Evolutionary conservation across 2,113 vertebrate genomes (phyloP).

Genomic region (Stercorarius parasiticus): DNA sequence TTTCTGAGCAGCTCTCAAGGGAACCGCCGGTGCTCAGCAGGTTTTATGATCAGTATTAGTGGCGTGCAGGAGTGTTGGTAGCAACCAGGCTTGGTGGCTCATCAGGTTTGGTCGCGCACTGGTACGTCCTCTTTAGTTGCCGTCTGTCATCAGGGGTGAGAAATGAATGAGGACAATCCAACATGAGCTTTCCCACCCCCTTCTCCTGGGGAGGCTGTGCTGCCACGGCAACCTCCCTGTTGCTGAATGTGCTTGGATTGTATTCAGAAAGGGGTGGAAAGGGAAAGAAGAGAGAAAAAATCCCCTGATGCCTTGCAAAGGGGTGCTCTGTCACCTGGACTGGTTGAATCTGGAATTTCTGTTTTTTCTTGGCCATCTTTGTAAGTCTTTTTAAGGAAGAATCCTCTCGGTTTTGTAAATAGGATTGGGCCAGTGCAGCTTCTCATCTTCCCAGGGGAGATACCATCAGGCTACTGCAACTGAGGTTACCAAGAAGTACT

Average conservation of each 20-base stretch:
- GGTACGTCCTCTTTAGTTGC: neutral
- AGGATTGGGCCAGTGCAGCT: neutral
- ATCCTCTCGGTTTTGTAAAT: neutral
- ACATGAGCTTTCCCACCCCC: neutral
- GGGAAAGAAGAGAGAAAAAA: neutral
- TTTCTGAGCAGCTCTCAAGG: neutral
- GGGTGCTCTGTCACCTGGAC: neutral
- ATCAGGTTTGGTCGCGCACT: neutral
- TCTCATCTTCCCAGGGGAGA: neutral
- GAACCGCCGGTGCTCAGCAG: neutral
- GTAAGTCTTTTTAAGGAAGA: neutral
- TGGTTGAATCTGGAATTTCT: neutral
- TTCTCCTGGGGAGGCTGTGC: accelerated
- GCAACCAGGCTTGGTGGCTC: neutral
- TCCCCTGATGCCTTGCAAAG: neutral
- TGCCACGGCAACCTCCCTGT: neutral
- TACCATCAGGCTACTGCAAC: neutral
- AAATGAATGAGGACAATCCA: neutral
- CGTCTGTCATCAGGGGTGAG: neutral
- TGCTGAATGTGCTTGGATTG: neutral
- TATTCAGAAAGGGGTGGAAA: neutral
- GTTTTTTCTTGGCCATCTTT: neutral
- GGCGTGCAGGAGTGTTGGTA: neutral
- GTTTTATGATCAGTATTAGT: neutral
- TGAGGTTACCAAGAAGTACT: neutral